Percentiles rank a stretch among this genome's conserved stretches.
Evolutionary conservation across 2,797 vertebrate species (phyloP).

Genomic region (Silurus lanzhouensis): DNA sequence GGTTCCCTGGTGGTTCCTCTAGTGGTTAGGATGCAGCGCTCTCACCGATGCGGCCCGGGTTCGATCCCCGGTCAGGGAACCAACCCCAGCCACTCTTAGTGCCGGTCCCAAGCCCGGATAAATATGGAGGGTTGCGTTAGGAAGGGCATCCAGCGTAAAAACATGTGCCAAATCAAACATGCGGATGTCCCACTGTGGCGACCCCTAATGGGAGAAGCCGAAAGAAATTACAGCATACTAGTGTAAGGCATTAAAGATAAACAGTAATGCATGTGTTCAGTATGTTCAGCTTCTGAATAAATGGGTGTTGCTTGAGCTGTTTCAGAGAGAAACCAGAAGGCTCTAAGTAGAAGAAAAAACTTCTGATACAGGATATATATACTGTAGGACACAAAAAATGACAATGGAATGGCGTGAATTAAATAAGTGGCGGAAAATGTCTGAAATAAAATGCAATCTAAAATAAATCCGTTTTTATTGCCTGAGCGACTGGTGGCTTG

Average conservation of each 20-base stretch:
- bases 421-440: background rate
- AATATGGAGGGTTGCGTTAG: no score
- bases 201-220: no score
- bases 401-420: background rate
- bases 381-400: no score
- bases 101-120: no score
- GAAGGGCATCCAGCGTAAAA: no score
- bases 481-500: constrained; percentile 10
- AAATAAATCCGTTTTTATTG: constrained; percentile 7
- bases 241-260: background rate
- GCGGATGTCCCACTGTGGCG: no score
- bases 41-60: no score
- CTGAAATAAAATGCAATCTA: background rate
- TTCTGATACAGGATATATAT: background rate
- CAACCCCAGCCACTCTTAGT: no score
- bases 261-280: background rate
- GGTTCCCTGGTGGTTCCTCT: no score
- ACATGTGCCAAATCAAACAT: no score
- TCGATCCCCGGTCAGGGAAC: no score
- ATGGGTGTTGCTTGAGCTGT: background rate
- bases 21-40: no score
- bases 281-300: background rate
- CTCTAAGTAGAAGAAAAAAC: background rate
- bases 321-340: background rate
- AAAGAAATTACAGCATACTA: background rate